Evolutionary conservation across 2,797 vertebrate genomes (phyloP), one percentile per base, ranked within the genome.

Genomic region (Apodemus agrarius): DNA sequence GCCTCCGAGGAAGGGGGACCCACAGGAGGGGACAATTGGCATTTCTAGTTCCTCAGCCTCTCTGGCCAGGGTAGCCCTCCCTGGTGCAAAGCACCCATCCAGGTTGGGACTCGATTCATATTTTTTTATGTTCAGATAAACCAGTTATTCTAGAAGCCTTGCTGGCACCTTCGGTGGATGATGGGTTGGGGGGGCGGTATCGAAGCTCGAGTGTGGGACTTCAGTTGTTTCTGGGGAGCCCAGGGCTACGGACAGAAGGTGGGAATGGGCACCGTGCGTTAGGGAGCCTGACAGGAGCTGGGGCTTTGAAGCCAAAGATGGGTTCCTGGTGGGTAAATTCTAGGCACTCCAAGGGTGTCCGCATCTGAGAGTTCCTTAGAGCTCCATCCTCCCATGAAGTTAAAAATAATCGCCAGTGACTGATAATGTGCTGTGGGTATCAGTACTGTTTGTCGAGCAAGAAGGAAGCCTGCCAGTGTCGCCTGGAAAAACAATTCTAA

Each of bases 121-220:
- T 13, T 94, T 95, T 96, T 89, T 79, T n/a, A 22, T 24, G 13
- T 83, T 79, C 88, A 96, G 97, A 97, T 97, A 97, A 97, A 96
- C 8, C 34, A 3, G 31, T 87, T 72, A 21, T 96, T 96, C 61
- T 87, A 49, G 52, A 93, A 88, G 3, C n/a, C 19, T 49, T 21
- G 19, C 29, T 59, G 49, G 10, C 84, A 90, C 49, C 83, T 97
- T 88, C 96, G 93, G 49, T 82, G 79, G 21, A 14, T 54, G 52
- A 16, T 4, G 14, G 10, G 12, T 1, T 7, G 69, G 21, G 17
- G 11, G 63, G 61, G n/a, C 61, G 46, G 67, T 0, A 19, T 3
- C 0, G 1, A 2, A 31, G 43, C 21, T 5, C 1, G 14, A 13
- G 10, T 46, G 59, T 37, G 63, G 63, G n/a, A 17, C 22, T n/a